Evolutionary conservation across 2,113 vertebrate genomes (phyloP), one percentile per base, ranked within the genome.

Genomic region (Microcebus murinus): DNA sequence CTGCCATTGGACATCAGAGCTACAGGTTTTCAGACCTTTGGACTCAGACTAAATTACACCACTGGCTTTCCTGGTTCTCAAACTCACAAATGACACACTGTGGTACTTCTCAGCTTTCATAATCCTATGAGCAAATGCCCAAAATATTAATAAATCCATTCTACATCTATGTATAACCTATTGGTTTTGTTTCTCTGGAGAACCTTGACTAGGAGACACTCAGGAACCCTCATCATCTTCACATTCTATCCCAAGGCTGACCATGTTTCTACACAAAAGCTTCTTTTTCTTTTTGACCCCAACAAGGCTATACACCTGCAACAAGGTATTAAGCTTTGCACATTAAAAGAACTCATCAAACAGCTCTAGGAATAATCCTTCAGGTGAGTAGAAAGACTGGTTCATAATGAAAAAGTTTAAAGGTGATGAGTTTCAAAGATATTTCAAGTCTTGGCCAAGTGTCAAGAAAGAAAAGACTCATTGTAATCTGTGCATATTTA

Each of bases 401-500:
- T 83, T 76, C n/a, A 87, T 57, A 67, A 52, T n/a, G 45, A 13
- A 39, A 93, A 94, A 80, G 85, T 90, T 63, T 6, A 71, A 79
- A 87, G 36, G 39, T 76, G 36, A 57, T 76, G 31, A 29, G 29
- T 90, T 94, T 84, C 79, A 91, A 81, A 93, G 27, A 14, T 86
- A 87, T 84, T 94, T 91, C 57, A 76, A 82, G 79, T 68, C 65
- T 87, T 91, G 79, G 71, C 74, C 42, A 36, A 52, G 18, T 70
- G 57, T 84, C 76, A 85, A 95, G 50, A 50, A 82, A 82, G 89
- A 67, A 10, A 85, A 84, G 48, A 1, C 63, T 90, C 29, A 91
- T 39, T 73, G 9, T 90, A 87, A 95, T 63, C 82, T 87, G 68
- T 29, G 80, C 68, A 90, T 94, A 94, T 52, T 87, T 87, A 67